phyloP scores from a whole-genome alignment of 2,113 vertebrate species.

The Chlorodrepanis virens region DNA sequence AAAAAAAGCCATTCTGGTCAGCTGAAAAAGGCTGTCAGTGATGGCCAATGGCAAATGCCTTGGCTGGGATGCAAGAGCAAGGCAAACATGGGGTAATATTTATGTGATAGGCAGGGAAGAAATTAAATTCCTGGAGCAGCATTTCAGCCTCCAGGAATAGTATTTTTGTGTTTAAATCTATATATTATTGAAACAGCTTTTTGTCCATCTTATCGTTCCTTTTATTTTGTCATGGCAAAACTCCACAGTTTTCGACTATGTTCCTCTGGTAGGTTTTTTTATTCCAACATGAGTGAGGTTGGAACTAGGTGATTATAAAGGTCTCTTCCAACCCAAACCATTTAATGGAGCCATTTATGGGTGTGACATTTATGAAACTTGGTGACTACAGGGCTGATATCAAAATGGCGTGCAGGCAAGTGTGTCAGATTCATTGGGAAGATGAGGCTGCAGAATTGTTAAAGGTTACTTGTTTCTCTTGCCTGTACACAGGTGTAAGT shows the following conservation, averaged over 20 bases:
- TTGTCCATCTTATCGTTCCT: neutral
- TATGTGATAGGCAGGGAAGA: neutral
- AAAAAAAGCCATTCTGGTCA: neutral
- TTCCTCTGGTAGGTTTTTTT: neutral
- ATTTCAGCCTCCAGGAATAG: neutral
- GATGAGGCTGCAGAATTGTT: neutral
- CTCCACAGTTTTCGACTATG: neutral
- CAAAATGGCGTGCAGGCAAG: neutral
- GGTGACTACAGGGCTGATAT: neutral
- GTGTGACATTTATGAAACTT: neutral
- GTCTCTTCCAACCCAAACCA: neutral
- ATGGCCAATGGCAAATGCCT: neutral
- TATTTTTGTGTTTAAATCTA: neutral
- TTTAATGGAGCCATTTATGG: neutral
- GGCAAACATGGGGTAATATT: neutral
- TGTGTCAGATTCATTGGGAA: neutral
- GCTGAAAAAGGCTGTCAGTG: neutral
- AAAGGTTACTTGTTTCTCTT: neutral
- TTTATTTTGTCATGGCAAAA: neutral
- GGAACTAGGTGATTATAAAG: neutral
- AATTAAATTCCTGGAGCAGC: neutral
- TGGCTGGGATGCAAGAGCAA: neutral
- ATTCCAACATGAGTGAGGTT: neutral
- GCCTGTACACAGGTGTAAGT: slow-evolving; percentile 84
- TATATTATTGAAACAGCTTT: neutral